A percentile compares a stretch with the other conserved stretches of the same genome.
phyloP scores from a whole-genome alignment of 2,113 vertebrate genomes.

The Mirounga angustirostris region DNA sequence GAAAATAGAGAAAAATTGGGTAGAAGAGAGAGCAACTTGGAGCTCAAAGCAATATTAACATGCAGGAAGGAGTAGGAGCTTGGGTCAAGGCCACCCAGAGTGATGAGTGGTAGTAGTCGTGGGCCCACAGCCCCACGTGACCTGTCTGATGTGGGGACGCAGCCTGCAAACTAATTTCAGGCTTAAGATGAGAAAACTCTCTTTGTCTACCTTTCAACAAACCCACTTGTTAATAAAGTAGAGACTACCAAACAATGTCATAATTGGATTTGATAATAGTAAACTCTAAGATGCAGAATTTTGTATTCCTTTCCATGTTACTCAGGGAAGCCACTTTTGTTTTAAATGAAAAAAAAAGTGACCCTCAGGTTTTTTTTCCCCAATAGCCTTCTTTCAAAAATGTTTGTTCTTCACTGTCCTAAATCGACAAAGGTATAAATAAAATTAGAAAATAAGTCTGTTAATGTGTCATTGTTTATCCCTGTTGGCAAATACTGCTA shows the following conservation, averaged over 20 bases:
- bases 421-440: neutral
- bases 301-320: neutral
- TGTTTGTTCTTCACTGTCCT: neutral
- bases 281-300: neutral
- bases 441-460: neutral
- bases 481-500: neutral
- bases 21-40: neutral
- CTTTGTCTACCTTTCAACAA: neutral
- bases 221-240: neutral
- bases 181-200: neutral
- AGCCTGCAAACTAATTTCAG: neutral
- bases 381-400: neutral
- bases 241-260: neutral
- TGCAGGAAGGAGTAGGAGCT: neutral
- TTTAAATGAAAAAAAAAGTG: neutral
- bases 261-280: neutral
- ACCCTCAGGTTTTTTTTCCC: accelerated
- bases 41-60: slow-evolving; percentile 27
- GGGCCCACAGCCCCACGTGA: neutral
- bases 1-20: slow-evolving; percentile 47
- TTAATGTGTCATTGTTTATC: neutral
- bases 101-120: neutral
- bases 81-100: neutral
- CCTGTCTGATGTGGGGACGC: neutral
- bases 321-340: neutral